Conservation (phyloP, 2,113 vertebrate genomes). For the Haemorhous mexicanus region DNA sequence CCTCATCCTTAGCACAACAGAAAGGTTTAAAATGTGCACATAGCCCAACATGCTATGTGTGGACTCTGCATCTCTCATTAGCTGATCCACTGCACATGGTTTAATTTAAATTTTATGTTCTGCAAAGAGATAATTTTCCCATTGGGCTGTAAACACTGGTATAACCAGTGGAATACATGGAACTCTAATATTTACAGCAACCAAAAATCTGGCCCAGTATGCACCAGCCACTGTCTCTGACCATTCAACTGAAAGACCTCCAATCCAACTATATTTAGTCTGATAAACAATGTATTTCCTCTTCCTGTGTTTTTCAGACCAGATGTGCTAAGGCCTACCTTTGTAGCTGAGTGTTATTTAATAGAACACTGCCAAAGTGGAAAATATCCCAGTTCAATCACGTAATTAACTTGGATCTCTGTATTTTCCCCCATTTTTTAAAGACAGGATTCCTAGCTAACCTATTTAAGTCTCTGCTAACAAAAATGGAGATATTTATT, state of each 20-base stretch:
- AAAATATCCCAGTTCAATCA: background rate
- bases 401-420: background rate
- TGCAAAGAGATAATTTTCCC: background rate
- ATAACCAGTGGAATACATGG: background rate
- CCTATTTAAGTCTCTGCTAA: background rate
- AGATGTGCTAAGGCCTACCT: slow-evolving; percentile 29
- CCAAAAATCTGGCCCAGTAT: background rate
- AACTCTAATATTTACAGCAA: background rate
- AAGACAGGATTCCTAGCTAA: background rate
- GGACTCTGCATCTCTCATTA: background rate
- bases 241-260: background rate
- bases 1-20: background rate
- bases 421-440: background rate
- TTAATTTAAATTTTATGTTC: background rate
- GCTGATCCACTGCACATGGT: background rate
- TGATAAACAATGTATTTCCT: slow-evolving; percentile 54
- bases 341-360: background rate
- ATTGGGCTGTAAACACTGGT: background rate
- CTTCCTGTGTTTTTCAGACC: slow-evolving; percentile 32
- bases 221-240: background rate
- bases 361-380: slow-evolving; percentile 1
- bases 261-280: slow-evolving; percentile 20
- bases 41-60: background rate
- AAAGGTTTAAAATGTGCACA: background rate
- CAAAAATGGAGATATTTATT: background rate